Percentiles rank a stretch among this genome's conserved stretches.
Evolutionary conservation across 1,140 invertebrate species (phyloP).

Genomic region (Phortica variegata): DNA sequence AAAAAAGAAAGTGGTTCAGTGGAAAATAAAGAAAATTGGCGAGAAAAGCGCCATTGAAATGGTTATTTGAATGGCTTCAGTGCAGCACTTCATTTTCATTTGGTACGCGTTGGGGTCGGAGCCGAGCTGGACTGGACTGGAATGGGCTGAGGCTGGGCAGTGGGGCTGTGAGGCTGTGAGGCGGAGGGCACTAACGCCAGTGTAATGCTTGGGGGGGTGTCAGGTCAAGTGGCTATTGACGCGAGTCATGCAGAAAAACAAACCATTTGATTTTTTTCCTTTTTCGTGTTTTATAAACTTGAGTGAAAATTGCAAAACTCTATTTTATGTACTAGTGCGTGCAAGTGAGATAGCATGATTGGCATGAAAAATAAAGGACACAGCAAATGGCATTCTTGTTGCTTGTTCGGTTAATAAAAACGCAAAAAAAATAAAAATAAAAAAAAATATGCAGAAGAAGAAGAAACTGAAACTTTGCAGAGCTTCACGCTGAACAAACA

Average conservation of each 20-base stretch:
- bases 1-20: conserved; percentile 22
- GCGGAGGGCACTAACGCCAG: too few species aligned
- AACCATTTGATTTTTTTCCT: conserved; percentile 43
- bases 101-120: conserved; percentile 10
- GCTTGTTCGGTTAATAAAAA: too few species aligned
- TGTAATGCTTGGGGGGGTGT: too few species aligned
- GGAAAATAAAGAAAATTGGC: conserved; percentile 47
- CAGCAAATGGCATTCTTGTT: too few species aligned
- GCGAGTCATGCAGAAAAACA: conserved; percentile 13
- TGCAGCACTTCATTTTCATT: conserved; percentile 4
- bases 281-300: conserved; percentile 34
- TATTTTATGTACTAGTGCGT: too few species aligned
- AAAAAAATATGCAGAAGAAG: conserved; percentile 11
- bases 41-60: conserved; percentile 54
- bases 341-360: too few species aligned
- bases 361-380: conserved; percentile 25
- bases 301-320: conserved; percentile 40
- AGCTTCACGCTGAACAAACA: too few species aligned
- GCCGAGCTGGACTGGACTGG: conserved; percentile 8
- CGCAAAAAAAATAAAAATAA: conserved; percentile 33
- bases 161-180: too few species aligned
- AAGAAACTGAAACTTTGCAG: conserved; percentile 4
- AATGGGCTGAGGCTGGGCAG: not conserved
- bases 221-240: too few species aligned
- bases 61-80: conserved; percentile 35